These are phyloP conservation scores for Penaeus japonicus DNA, from an alignment of 1,140 invertebrate genomes.

Conservation along the genomic window DNA sequence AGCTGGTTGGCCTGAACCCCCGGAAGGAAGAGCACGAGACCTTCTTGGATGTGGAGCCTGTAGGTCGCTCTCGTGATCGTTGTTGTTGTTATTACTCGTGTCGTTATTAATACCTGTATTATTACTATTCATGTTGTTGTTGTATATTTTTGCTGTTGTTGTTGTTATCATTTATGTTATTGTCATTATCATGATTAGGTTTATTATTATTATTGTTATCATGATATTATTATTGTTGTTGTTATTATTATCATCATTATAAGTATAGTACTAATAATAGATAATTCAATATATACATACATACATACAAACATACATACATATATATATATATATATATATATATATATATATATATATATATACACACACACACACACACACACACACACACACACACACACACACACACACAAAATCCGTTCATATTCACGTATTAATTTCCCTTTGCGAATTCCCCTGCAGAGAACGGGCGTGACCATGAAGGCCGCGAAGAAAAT, in stretches of 20 bases:
- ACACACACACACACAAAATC: not conserved
- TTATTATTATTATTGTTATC: too few relatives aligned
- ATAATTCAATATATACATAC: not conserved
- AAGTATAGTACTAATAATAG: not conserved
- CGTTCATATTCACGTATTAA: not conserved
- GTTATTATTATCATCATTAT: not conserved
- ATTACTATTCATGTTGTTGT: too few relatives aligned
- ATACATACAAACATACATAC: not conserved
- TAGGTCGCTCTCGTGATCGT: too few relatives aligned
- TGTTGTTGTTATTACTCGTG: too few relatives aligned
- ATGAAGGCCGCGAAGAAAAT: slow-evolving; percentile 66
- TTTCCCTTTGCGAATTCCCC: slow-evolving; percentile 49
- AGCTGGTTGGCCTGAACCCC: slow-evolving; percentile 78
- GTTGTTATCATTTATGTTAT: too few relatives aligned
- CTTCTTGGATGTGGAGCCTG: slow-evolving; percentile 67
- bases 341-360: not conserved
- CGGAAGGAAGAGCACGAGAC: slow-evolving; percentile 66
- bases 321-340: not conserved
- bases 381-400: not conserved
- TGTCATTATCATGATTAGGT: too few relatives aligned
- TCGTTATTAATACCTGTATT: too few relatives aligned
- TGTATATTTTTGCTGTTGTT: too few relatives aligned
- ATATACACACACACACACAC: not conserved
- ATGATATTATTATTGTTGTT: not conserved
- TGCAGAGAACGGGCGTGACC: slow-evolving; percentile 67